Conservation (phyloP, 2,797 vertebrate species). For the Anniella stebbinsi region DNA sequence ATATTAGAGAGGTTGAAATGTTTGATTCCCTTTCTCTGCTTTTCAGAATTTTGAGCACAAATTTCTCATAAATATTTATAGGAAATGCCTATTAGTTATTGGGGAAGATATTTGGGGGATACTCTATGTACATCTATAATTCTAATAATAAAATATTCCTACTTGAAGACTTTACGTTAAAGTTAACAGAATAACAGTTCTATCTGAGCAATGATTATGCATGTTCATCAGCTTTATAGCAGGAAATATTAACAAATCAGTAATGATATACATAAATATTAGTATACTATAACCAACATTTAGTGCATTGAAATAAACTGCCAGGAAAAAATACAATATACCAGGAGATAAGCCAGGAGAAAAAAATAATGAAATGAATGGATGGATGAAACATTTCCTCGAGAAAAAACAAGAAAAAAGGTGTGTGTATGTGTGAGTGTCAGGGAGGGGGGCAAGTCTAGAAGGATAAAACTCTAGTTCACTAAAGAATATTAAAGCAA, state of each 20-base stretch:
- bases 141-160: too few species aligned
- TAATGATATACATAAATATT: background rate
- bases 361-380: background rate
- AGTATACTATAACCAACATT: background rate
- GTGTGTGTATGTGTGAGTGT: too few species aligned
- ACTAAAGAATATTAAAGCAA: background rate
- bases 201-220: background rate
- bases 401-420: too few species aligned
- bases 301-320: background rate
- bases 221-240: background rate
- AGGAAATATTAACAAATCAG: background rate
- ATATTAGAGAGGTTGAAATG: background rate
- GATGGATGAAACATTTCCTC: too few species aligned
- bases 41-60: background rate
- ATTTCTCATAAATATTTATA: background rate
- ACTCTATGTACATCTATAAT: background rate
- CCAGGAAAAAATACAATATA: background rate
- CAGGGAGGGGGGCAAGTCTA: background rate
- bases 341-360: background rate
- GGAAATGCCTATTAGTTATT: too few species aligned
- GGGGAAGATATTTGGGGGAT: background rate
- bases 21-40: background rate
- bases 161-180: too few species aligned
- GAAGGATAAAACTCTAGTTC: background rate
- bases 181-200: background rate